phyloP scores from a whole-genome alignment of 2,113 vertebrate species.

The Felis chaus region DNA sequence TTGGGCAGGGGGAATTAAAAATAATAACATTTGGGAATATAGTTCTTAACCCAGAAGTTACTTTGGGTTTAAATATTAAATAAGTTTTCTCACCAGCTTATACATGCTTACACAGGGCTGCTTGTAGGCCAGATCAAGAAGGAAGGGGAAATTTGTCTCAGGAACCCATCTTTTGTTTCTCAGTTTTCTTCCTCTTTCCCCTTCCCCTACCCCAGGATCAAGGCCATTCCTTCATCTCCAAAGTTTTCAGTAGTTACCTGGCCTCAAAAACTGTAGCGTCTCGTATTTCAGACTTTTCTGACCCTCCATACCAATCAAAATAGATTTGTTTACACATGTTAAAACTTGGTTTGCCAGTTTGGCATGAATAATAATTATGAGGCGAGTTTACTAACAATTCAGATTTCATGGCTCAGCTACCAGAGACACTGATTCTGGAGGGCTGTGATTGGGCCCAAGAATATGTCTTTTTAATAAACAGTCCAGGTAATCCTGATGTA shows the following conservation, averaged over 20 bases:
- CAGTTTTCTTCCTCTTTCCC: neutral
- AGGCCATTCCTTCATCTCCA: constrained; percentile 24
- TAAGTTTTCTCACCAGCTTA: constrained; percentile 39
- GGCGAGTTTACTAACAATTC: neutral
- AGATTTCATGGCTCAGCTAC: neutral
- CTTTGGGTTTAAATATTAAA: constrained; percentile 63
- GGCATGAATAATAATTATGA: neutral
- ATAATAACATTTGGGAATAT: constrained; percentile 74
- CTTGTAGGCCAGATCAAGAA: constrained; percentile 35
- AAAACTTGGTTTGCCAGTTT: neutral
- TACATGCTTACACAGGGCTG: neutral
- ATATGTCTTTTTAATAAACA: neutral
- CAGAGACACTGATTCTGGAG: neutral
- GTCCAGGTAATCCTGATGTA: neutral
- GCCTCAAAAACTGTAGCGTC: neutral
- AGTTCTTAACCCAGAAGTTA: constrained; percentile 69
- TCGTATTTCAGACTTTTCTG: neutral
- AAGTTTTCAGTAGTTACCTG: constrained; percentile 17
- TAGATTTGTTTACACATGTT: neutral
- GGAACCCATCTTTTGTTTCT: neutral
- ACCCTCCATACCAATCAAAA: neutral
- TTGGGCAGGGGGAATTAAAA: constrained; percentile 66
- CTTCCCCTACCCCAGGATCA: neutral
- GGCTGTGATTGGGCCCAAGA: neutral
- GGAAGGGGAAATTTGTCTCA: constrained; percentile 22